Base-by-base conservation (phyloP, 2,888 invertebrate genomes). In the Eudemis profundana region DNA sequence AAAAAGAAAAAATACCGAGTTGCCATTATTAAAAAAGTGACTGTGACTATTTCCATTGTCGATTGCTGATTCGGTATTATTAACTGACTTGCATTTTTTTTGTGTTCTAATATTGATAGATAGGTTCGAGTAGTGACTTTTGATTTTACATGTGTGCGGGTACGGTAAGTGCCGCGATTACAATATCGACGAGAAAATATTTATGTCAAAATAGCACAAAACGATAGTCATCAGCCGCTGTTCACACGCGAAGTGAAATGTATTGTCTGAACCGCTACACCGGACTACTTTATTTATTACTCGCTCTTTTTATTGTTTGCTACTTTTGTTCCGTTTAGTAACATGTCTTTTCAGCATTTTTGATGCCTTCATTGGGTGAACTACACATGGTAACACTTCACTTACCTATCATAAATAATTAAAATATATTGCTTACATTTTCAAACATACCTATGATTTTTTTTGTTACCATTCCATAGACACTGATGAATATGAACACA, bases 1-100 rank as follows among this genome's bases (percentile, higher is more conserved):
- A 91, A 90, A 90, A 82, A 86, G 82, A 79, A 86, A 87, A 85
- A 60, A 53, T 51, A 60, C 84, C 81, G 79, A 85, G 86, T 85
- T 87, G 90, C 90, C 83, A 89, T 90, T 91, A 91, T 92, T 92
- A 92, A 92, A 92, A 92, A 92, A 92, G 87, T 91, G 91, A 92
- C 92, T 90, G 87, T 87, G 87, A 91, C 90, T 92, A 92, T 92
- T 92, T 89, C 91, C 82, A 92, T 92, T 92, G 92, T 92, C 83
- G 87, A 91, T 86, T 90, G 89, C 87, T 89, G 88, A 90, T 91
- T 90, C 89, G 83, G 90, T 88, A 90, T 92, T 92, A 92, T 91
- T 90, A 91, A 89, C 89, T 92, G 92, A 92, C 92, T 92, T 92
- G 92, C 92, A 90, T 89, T 90, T 90, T 92, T 84, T 92, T 92